Evolutionary conservation across 2,113 vertebrate species (phyloP).

Genomic region (Mustela lutreola): DNA sequence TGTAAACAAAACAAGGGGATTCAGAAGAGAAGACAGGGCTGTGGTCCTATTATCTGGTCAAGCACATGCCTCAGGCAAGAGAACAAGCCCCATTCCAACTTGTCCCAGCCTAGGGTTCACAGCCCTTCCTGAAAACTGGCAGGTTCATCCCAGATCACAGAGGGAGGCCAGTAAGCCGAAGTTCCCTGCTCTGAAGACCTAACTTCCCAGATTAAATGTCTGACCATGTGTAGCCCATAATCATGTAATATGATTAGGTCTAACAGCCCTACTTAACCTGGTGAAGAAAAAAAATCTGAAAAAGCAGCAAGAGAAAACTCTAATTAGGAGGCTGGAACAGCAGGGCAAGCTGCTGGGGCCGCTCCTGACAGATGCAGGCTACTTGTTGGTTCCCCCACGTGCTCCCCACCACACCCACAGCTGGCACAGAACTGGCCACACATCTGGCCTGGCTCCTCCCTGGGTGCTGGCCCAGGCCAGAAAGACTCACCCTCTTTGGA

Average conservation of each 20-base stretch:
- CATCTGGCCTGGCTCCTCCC: neutral
- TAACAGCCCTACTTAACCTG: neutral
- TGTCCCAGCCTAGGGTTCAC: accelerated
- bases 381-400: accelerated
- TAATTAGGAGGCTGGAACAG: neutral
- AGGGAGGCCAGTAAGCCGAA: accelerated
- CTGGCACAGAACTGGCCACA: neutral
- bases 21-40: neutral
- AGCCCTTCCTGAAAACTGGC: neutral
- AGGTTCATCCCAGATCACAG: neutral
- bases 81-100: neutral
- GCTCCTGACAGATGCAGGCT: neutral
- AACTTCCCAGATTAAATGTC: neutral
- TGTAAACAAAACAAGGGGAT: neutral
- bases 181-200: neutral
- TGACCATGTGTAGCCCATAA: neutral
- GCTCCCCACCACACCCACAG: neutral
- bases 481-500: neutral
- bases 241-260: neutral
- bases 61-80: neutral
- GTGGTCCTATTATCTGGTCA: neutral
- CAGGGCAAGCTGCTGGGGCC: neutral
- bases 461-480: too few species aligned
- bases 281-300: neutral
- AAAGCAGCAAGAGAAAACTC: neutral